These are phyloP conservation scores for Teleogryllus occipitalis DNA, from an alignment of 1,140 invertebrate species.

Conservation along the genomic window DNA sequence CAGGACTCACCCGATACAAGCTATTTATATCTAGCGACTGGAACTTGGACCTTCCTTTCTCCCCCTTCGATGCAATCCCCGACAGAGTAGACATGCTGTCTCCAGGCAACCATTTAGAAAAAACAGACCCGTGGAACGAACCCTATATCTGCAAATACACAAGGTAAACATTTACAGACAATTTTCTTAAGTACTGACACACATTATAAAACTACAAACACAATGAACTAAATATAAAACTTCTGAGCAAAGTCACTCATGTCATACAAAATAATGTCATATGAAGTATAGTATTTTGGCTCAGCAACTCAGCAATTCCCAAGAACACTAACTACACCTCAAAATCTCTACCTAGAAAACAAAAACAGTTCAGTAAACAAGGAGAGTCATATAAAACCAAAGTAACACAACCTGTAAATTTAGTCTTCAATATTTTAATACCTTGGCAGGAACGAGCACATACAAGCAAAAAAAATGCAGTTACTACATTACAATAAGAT, in stretches of 20 bases:
- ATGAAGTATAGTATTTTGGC: too few species aligned
- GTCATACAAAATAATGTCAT: too few species aligned
- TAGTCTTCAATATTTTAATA: neutral
- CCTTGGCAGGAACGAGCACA: neutral
- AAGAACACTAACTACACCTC: neutral
- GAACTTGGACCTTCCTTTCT: slow-evolving; percentile 91
- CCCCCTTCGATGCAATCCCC: slow-evolving; percentile 72
- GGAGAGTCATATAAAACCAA: neutral
- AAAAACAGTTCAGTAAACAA: slow-evolving; percentile 20
- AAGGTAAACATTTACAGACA: neutral
- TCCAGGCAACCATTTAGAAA: slow-evolving; percentile 76
- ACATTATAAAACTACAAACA: neutral
- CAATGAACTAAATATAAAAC: neutral
- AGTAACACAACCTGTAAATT: neutral
- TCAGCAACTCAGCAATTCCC: neutral
- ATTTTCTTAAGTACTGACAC: neutral
- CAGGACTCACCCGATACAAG: slow-evolving; percentile 74
- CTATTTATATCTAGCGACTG: slow-evolving; percentile 95
- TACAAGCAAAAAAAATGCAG: neutral
- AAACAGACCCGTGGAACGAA: slow-evolving; percentile 70
- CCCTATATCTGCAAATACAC: slow-evolving; percentile 54
- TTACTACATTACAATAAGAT: neutral
- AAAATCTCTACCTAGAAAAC: neutral
- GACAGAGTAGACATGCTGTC: slow-evolving; percentile 84
- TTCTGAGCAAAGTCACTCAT: neutral